Percentiles rank a stretch among this genome's conserved stretches.
phyloP scores from a whole-genome alignment of 2,888 invertebrate genomes.

The Schizaphis graminum region DNA sequence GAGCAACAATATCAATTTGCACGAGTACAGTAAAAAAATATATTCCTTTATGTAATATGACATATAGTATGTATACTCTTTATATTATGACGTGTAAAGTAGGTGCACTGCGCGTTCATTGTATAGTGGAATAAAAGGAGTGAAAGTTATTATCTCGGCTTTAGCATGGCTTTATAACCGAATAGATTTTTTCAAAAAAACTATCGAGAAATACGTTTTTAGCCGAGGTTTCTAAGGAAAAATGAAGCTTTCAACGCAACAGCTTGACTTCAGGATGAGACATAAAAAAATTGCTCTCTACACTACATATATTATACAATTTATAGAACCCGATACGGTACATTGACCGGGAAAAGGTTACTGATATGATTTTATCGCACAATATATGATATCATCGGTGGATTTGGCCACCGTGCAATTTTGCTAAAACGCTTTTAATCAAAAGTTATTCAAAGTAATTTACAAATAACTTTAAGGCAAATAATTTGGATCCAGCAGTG shows the following conservation, averaged over 20 bases:
- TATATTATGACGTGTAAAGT: not conserved
- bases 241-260: conserved; percentile 9
- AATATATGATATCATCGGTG: not conserved
- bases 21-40: not conserved
- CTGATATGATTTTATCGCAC: not conserved
- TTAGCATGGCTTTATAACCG: not conserved
- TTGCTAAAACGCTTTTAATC: conserved; percentile 44
- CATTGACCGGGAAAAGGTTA: not conserved
- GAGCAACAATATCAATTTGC: not conserved
- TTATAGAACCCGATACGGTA: not conserved
- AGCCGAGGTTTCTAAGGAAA: not conserved
- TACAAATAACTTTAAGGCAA: conserved; percentile 42
- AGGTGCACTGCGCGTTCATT: not conserved
- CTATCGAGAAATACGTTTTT: not conserved
- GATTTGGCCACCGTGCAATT: not conserved
- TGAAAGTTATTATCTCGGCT: not conserved
- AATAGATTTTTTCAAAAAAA: conserved; percentile 3
- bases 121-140: not conserved
- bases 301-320: not conserved
- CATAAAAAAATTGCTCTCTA: not conserved
- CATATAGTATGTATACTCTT: not conserved
- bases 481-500: conserved; percentile 29
- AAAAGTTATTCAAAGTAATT: conserved; percentile 52
- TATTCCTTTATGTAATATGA: not conserved
- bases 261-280: not conserved